Conservation (phyloP, 2,797 vertebrate genomes). For the Cynodonichthys magdalenae region DNA sequence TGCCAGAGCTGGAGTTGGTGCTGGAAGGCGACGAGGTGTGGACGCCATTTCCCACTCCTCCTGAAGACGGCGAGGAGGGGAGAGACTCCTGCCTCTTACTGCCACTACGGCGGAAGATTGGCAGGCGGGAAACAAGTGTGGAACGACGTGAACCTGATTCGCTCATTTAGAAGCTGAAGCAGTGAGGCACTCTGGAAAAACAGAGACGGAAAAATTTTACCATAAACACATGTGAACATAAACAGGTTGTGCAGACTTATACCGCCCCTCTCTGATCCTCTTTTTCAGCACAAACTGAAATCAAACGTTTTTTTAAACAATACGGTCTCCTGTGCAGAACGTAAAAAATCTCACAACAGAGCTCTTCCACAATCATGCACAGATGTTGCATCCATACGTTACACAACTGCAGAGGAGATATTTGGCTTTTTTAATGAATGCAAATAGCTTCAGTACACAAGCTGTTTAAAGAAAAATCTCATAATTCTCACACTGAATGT, state of each 20-base stretch:
- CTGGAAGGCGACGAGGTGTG: conserved; percentile 97
- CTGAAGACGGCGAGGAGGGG: conserved; percentile 95
- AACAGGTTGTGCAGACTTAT: not conserved
- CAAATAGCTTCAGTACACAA: not conserved
- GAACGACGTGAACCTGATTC: conserved; percentile 92
- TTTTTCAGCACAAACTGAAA: not conserved
- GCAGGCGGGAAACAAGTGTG: conserved; percentile 95
- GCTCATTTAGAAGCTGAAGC: conserved; percentile 83
- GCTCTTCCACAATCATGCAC: not conserved
- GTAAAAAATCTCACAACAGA: not conserved
- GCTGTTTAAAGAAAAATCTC: not conserved
- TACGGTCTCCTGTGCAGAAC: not conserved
- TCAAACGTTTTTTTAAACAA: not conserved
- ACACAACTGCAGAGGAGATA: not conserved
- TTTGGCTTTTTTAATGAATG: not conserved
- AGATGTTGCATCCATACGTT: not conserved
- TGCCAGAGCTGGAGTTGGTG: conserved; percentile 97
- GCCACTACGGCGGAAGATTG: conserved; percentile 94
- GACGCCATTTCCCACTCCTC: conserved; percentile 85
- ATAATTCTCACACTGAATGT: conserved; percentile 2
- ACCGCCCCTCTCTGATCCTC: not conserved
- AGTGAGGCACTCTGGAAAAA: conserved; percentile 37
- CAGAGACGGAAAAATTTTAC: conserved; percentile 15
- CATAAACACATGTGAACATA: conserved; percentile 5
- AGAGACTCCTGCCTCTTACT: conserved; percentile 92